phyloP scores from a whole-genome alignment of 2,888 invertebrate species.

The Terebella lapidaria region DNA sequence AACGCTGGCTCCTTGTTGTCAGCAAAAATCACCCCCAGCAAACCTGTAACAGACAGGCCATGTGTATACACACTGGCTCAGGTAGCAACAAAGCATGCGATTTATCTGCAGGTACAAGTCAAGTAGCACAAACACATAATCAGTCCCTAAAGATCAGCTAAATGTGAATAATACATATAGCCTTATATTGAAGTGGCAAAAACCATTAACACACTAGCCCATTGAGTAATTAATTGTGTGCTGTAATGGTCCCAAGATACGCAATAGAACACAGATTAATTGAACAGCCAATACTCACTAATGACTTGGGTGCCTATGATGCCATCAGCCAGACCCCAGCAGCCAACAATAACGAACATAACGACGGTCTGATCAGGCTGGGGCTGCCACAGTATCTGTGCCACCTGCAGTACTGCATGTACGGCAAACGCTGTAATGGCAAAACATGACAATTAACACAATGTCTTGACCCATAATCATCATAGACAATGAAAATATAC shows the following conservation, averaged over 20 bases:
- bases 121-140: neutral
- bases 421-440: constrained; percentile 31
- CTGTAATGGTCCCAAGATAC: too few species aligned
- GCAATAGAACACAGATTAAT: neutral
- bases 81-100: neutral
- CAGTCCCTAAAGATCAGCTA: neutral
- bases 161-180: neutral
- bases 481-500: too few species aligned
- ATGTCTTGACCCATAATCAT: too few species aligned
- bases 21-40: constrained; percentile 41
- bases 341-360: constrained; percentile 35
- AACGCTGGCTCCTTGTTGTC: constrained; percentile 46
- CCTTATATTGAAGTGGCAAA: too few species aligned
- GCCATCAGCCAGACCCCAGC: constrained; percentile 47
- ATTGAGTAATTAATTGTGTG: too few species aligned
- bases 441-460: too few species aligned
- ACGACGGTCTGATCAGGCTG: constrained; percentile 24
- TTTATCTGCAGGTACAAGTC: neutral
- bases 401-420: constrained; percentile 31
- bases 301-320: constrained; percentile 46
- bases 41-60: constrained; percentile 29
- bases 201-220: too few species aligned
- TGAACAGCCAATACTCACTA: constrained; percentile 32
- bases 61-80: too few species aligned
- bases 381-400: constrained; percentile 41